phyloP scores from a whole-genome alignment of 1,140 invertebrate species.

The Pachypsylla venusta region DNA sequence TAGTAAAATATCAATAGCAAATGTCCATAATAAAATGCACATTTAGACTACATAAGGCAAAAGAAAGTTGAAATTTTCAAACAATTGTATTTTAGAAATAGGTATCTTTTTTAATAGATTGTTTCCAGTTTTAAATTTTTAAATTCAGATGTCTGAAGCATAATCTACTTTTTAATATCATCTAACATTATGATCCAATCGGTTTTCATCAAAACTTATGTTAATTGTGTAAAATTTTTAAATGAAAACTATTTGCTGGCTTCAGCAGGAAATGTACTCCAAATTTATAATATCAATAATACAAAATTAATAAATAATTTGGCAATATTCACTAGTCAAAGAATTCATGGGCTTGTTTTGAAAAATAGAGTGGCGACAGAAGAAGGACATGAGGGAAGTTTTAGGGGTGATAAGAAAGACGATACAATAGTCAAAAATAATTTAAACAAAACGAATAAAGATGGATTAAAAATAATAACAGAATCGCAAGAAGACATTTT shows the following conservation, averaged over 20 bases:
- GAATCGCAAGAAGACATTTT: background rate
- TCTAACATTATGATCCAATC: background rate
- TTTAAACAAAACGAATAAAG: background rate
- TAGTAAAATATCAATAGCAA: too few relatives aligned
- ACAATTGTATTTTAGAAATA: too few relatives aligned
- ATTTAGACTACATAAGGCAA: too few relatives aligned
- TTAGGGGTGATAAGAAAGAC: slow-evolving; percentile 9
- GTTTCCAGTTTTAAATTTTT: too few relatives aligned
- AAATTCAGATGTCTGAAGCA: too few relatives aligned
- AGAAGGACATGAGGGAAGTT: slow-evolving; percentile 8
- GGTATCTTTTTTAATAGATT: too few relatives aligned
- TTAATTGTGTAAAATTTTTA: slow-evolving; percentile 4
- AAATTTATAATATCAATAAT: slow-evolving; percentile 1
- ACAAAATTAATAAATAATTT: background rate
- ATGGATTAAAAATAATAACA: background rate
- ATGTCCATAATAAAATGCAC: too few relatives aligned
- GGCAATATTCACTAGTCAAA: slow-evolving; percentile 13
- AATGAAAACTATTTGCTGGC: background rate
- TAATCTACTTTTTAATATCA: too few relatives aligned
- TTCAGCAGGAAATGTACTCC: slow-evolving; percentile 11
- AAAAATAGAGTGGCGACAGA: background rate
- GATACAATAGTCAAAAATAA: too few relatives aligned
- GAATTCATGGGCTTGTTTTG: slow-evolving; percentile 14
- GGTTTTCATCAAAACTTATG: background rate
- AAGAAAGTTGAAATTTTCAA: too few relatives aligned